A percentile compares a stretch with the other conserved stretches of the same genome.
phyloP scores from a whole-genome alignment of 2,888 invertebrate species.

The Axea sp. region DNA sequence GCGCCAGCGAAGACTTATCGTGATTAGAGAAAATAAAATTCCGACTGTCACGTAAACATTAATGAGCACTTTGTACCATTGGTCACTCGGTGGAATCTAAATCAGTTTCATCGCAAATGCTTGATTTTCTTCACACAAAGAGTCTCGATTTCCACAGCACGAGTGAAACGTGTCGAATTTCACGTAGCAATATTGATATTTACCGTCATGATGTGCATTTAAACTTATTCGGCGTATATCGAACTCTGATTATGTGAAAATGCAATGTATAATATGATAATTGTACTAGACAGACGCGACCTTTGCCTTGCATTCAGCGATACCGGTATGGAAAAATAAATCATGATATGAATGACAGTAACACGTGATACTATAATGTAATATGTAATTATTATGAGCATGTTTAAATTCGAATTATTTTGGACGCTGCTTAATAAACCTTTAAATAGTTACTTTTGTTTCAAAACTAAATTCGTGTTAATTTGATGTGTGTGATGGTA shows the following conservation, averaged over 20 bases:
- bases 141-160: not conserved
- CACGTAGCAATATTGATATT: constrained; percentile 42
- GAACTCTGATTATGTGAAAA: constrained; percentile 39
- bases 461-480: too few species aligned
- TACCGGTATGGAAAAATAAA: constrained; percentile 51
- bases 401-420: too few species aligned
- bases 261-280: constrained; percentile 51
- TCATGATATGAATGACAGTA: constrained; percentile 42
- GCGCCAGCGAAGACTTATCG: too few species aligned
- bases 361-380: constrained; percentile 53
- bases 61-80: constrained; percentile 44
- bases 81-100: constrained; percentile 25
- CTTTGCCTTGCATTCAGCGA: constrained; percentile 60
- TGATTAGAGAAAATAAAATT: constrained; percentile 2
- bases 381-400: too few species aligned
- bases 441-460: too few species aligned
- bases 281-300: constrained; percentile 49
- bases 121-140: constrained; percentile 20
- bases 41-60: constrained; percentile 33
- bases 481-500: too few species aligned
- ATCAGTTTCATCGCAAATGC: constrained; percentile 28
- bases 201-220: constrained; percentile 40
- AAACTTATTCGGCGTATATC: constrained; percentile 44
- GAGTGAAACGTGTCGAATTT: constrained; percentile 37
- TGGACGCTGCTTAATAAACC: too few species aligned